phyloP scores from a whole-genome alignment of 2,797 vertebrate species.

The Sebastes cheni region DNA sequence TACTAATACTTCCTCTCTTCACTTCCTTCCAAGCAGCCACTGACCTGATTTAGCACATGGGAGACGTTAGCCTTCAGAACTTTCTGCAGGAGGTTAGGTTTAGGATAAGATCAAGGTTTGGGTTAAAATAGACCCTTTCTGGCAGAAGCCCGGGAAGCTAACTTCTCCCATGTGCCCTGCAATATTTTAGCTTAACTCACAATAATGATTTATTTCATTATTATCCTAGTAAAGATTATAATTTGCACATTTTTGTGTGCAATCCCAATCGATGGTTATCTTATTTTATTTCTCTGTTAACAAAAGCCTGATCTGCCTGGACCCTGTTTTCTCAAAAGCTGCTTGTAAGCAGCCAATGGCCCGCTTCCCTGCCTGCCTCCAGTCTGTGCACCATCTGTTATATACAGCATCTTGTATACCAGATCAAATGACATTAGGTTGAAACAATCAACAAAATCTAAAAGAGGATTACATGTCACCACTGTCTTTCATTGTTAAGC shows the following conservation, averaged over 20 bases:
- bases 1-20: background rate
- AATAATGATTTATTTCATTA: background rate
- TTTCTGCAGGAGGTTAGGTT: background rate
- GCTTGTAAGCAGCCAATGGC: background rate
- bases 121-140: background rate
- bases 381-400: constrained; percentile 17
- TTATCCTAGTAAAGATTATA: background rate
- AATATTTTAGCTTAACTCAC: background rate
- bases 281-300: background rate
- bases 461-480: background rate
- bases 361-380: background rate
- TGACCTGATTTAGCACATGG: background rate
- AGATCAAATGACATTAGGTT: constrained; percentile 2
- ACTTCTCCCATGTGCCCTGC: background rate
- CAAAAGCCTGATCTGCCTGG: background rate
- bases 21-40: background rate
- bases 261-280: background rate
- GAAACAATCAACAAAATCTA: background rate
- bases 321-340: background rate
- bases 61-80: background rate
- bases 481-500: background rate
- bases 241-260: background rate
- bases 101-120: background rate
- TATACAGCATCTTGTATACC: background rate
- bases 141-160: background rate